A percentile compares a stretch with the other conserved stretches of the same genome.
These are phyloP conservation scores for Anaspis maculata DNA, from an alignment of 2,888 invertebrate genomes.

Conservation along the genomic window DNA sequence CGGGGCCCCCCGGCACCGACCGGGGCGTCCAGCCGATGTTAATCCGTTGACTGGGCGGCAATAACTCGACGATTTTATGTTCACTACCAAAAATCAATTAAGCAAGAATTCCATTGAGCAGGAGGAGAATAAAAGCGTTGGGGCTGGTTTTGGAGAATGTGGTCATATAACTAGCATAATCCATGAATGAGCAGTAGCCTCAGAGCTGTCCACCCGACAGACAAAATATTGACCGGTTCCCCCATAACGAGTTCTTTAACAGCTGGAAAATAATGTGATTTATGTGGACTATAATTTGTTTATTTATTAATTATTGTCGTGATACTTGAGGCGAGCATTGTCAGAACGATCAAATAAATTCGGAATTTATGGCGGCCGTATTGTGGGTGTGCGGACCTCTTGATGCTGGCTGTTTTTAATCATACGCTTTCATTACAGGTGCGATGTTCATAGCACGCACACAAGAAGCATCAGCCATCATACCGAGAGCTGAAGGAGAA, in stretches of 20 bases:
- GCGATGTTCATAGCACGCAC: too few relatives aligned
- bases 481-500: too few relatives aligned
- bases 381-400: too few relatives aligned
- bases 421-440: too few relatives aligned
- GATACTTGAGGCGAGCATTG: too few relatives aligned
- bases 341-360: constrained; percentile 12
- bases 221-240: constrained; percentile 33
- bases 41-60: constrained; percentile 8
- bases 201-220: constrained; percentile 28
- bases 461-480: too few relatives aligned
- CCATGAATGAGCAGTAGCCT: constrained; percentile 33
- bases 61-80: constrained; percentile 20
- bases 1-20: too few relatives aligned
- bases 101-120: constrained; percentile 24
- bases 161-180: constrained; percentile 20
- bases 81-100: constrained; percentile 26
- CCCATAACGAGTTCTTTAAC: constrained; percentile 34
- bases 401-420: too few relatives aligned
- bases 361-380: constrained; percentile 9
- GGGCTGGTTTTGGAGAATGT: constrained; percentile 23
- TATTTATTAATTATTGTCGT: constrained; percentile 28
- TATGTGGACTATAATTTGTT: constrained; percentile 31
- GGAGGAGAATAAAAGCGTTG: constrained; percentile 14
- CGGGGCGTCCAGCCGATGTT: too few relatives aligned
- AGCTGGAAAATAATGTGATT: constrained; percentile 35